These are phyloP conservation scores for Armadillidium nasatum DNA, from an alignment of 1,140 invertebrate genomes.

Conservation along the genomic window DNA sequence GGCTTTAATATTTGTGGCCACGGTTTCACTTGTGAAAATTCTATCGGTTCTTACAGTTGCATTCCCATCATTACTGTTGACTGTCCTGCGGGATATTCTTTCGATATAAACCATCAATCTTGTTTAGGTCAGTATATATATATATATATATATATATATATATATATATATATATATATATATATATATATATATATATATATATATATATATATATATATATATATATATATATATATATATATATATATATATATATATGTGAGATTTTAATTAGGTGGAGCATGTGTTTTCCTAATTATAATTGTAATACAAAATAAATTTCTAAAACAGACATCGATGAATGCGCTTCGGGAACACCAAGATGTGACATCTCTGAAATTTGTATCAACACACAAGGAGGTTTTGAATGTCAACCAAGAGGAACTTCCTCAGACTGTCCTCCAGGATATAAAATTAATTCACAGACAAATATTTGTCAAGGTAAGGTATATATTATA, in stretches of 20 bases:
- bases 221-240: too few species aligned
- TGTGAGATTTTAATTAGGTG: too few species aligned
- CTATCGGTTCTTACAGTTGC: conserved; percentile 45
- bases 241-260: too few species aligned
- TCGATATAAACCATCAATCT: conserved; percentile 39
- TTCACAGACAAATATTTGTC: conserved; percentile 58
- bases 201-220: too few species aligned
- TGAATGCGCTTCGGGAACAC: conserved; percentile 53
- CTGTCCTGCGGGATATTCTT: conserved; percentile 35
- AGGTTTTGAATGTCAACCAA: conserved; percentile 48
- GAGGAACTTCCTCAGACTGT: conserved; percentile 49
- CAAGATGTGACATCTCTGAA: conserved; percentile 46
- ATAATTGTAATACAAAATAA: too few species aligned
- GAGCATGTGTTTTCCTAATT: too few species aligned
- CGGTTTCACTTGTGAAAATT: conserved; percentile 43
- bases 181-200: too few species aligned
- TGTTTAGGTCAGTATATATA: conserved; percentile 39
- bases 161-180: too few species aligned
- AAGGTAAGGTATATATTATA: conserved; percentile 65
- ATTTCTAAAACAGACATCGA: conserved; percentile 54
- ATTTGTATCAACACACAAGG: conserved; percentile 50
- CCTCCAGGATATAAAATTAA: conserved; percentile 63
- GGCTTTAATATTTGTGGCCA: conserved; percentile 47
- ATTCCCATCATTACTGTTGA: conserved; percentile 34
- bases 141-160: too few species aligned